Percentiles rank a stretch among this genome's conserved stretches.
These are phyloP conservation scores for Panorpa germanica DNA, from an alignment of 2,888 invertebrate genomes.

Conservation along the genomic window DNA sequence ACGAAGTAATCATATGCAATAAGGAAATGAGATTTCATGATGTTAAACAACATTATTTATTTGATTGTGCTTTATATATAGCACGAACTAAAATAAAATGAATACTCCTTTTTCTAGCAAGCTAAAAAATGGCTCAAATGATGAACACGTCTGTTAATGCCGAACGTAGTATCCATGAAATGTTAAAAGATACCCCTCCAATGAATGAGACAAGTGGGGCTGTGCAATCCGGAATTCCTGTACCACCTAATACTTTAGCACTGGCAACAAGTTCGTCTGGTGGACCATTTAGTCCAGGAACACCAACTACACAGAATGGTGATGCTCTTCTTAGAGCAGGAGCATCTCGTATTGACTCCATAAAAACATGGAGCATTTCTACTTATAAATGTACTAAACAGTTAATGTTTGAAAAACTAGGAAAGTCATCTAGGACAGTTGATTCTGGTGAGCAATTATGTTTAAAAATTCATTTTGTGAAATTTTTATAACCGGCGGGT, in stretches of 20 bases:
- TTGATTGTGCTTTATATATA: no score
- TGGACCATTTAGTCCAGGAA: slow-evolving; percentile 23
- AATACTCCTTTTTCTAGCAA: slow-evolving; percentile 7
- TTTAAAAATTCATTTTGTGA: slow-evolving; percentile 2
- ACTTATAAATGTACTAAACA: slow-evolving; percentile 98
- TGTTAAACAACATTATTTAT: no score
- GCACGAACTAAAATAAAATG: no score
- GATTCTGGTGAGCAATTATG: slow-evolving; percentile 43
- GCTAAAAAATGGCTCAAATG: not conserved
- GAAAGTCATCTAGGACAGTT: slow-evolving; percentile 79
- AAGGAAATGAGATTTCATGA: no score
- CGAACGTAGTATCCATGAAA: slow-evolving; percentile 65
- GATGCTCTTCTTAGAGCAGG: slow-evolving; percentile 42
- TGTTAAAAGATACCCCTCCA: slow-evolving; percentile 67
- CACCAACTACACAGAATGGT: slow-evolving; percentile 39
- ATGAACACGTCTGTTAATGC: slow-evolving; percentile 13
- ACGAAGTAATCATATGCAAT: no score
- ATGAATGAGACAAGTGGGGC: slow-evolving; percentile 57
- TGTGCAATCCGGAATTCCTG: slow-evolving; percentile 51
- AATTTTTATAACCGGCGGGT: no score
- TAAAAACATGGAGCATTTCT: slow-evolving; percentile 94
- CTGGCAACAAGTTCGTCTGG: slow-evolving; percentile 49
- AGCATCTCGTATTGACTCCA: slow-evolving; percentile 75
- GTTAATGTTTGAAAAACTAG: slow-evolving; percentile 87
- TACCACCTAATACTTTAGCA: slow-evolving; percentile 47